Evolutionary conservation across 2,888 invertebrate species (phyloP).

Genomic region (Papilio gigon): DNA sequence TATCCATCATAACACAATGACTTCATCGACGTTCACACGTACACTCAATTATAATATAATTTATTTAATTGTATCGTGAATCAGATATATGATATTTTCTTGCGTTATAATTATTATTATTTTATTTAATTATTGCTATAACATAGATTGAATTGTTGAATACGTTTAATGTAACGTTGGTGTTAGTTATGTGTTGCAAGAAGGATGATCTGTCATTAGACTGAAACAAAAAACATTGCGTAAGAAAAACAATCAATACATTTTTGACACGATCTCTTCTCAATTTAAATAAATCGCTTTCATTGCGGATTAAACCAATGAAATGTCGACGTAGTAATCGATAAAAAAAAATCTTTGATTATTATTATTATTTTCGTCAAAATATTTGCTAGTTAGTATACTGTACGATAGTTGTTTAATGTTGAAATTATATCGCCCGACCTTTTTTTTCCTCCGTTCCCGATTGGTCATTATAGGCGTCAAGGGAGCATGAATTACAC

Average conservation of each 20-base stretch:
- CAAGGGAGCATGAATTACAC: too few species aligned
- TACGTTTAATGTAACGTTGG: constrained; percentile 22
- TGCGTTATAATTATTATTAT: constrained; percentile 37
- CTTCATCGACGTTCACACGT: constrained; percentile 58
- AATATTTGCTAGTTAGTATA: too few species aligned
- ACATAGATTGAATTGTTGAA: constrained; percentile 21
- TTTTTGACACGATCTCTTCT: background rate
- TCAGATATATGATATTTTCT: constrained; percentile 33
- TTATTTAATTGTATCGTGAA: constrained; percentile 43
- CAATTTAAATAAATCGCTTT: background rate
- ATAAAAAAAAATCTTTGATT: too few species aligned
- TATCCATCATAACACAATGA: constrained; percentile 60
- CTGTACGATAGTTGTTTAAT: background rate
- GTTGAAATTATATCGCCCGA: background rate
- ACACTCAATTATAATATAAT: constrained; percentile 48
- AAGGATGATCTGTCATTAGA: background rate
- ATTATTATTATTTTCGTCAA: too few species aligned
- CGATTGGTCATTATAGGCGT: too few species aligned
- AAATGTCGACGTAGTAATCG: too few species aligned
- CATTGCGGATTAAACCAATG: too few species aligned
- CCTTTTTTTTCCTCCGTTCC: too few species aligned
- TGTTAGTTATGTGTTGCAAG: constrained; percentile 2
- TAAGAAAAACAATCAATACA: background rate
- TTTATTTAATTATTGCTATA: constrained; percentile 22
- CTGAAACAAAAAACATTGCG: background rate